Base-by-base conservation (phyloP, 2,113 vertebrate genomes). In the Neodon shergylaensis region DNA sequence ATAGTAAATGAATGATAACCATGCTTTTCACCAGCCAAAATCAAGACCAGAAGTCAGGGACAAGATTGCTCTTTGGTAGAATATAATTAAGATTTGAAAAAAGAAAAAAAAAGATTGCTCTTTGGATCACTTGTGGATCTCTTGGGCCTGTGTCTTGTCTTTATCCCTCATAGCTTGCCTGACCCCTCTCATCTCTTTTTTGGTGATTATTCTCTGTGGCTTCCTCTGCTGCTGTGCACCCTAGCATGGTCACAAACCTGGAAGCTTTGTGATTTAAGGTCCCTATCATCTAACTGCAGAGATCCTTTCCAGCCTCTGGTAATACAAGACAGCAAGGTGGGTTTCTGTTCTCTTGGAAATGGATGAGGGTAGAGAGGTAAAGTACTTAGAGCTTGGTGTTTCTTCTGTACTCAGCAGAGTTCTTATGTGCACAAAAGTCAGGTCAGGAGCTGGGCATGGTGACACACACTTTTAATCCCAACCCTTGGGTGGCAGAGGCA, bases 21-120 rank as follows among this genome's bases (percentile, higher is more conserved):
- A 93, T 79, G 68, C 22, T 84, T 95, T 84, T 68, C 1, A 36
- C 74, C 90, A 93, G 74, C 73, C 78, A 84, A 76, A 97, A 91
- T 77, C 73, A 33, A 73, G 90, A 76, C 83, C 36, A 78, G 70
- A 73, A 95, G 74, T 89, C 83, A 90, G 93, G 87, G 70, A 92
- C 39, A 88, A 68, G 91, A 94, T 58, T 85, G 36, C 58, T 58
- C 58, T 58, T 58, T 58, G 58, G 58, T 54, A 54, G 54, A 54
- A 54, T 54, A 54, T 16, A 54, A 54, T 54, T 54, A 54, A 54
- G 54, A 54, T 54, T 54, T 54, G 54, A 17, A 54, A 54, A 54
- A 54, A 54, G 52, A 49, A 54, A 54, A 54, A 54, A 54, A 17
- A 58, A 58, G 54, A 58, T 58, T 58, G 54, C 58, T 58, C 58